Evolutionary conservation across 1,140 invertebrate species (phyloP), one percentile per base, ranked within the genome.

Genomic region (Brachystomella parvula): DNA sequence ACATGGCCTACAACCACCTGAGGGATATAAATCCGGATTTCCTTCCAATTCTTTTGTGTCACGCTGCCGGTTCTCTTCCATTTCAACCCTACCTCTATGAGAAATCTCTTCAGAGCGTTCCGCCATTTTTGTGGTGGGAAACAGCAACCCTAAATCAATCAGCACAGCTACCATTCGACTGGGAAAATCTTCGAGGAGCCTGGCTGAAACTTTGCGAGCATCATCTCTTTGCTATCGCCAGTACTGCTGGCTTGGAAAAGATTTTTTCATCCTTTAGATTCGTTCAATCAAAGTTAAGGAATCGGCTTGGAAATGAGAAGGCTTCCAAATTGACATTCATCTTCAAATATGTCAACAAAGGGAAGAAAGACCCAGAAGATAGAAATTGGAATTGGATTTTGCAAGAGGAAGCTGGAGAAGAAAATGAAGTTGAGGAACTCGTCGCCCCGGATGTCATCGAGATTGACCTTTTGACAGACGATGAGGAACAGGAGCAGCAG

Each of bases 281-380:
- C 49, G 59, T 71, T 26, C 65, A 67, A 28, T 66, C 66, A 30
- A 71, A 71, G 64, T n/a, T 71, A n/a, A 57, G 66, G 29, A 73
- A 73, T 57, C 60, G 64, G 30, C 47, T 73, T 39, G 64, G 64
- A 17, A 29, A 63, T 61, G 59, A 68, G 53, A 73, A 73, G 59
- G 66, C 69, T 59, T 35, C 60, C 28, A 73, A 73, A 66, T 58
- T 73, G 30, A 58, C 64, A 21, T 53, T 56, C n/a, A 64, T 71
- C 26, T 72, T 62, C 28, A 70, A 71, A 57, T 30, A 26, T 26
- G 44, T 72, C 24, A 57, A 57, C 53, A 9, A 57, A 57, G 53
- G 53, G 53, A n/a, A 24, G 28, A 57, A 29, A 57, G 28, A 57
- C 9, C 53, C 53, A 57, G 53, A n/a, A n/a, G 53, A 57, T 57